These are phyloP conservation scores for Cremastinae sp. DNA, from an alignment of 2,888 invertebrate species.

Conservation along the genomic window DNA sequence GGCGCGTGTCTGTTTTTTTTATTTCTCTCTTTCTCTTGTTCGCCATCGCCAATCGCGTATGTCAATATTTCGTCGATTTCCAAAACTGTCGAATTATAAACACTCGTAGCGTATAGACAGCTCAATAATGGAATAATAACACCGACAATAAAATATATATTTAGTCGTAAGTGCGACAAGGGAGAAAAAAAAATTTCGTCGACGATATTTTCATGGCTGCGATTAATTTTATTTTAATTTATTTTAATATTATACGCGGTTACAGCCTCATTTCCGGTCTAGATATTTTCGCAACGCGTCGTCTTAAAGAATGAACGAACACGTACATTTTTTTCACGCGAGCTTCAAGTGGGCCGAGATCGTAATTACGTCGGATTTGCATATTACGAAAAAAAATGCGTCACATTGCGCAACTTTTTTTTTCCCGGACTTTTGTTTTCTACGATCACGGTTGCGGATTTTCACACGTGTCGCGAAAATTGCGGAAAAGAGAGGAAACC, in stretches of 20 bases:
- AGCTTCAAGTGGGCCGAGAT: conserved; percentile 21
- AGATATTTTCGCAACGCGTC: conserved; percentile 28
- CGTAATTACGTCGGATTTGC: background rate
- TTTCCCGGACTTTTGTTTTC: no score
- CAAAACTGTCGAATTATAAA: no score
- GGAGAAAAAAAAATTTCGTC: background rate
- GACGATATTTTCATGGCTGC: conserved; percentile 7
- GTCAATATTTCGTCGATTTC: background rate
- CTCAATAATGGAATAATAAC: no score
- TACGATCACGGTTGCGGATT: background rate
- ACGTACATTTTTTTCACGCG: background rate
- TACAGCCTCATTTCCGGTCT: conserved; percentile 19
- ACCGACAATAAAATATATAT: no score
- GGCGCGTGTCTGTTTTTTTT: conserved; percentile 11
- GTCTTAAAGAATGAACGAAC: background rate
- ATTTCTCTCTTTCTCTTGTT: conserved; percentile 17
- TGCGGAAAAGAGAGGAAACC: no score
- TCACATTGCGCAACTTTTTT: conserved; percentile 1
- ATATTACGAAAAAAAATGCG: background rate
- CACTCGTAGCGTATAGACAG: no score
- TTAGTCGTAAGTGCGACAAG: no score
- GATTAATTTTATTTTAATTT: conserved; percentile 9
- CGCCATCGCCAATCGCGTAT: conserved; percentile 20
- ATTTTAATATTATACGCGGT: conserved; percentile 5
- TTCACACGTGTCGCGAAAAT: background rate